Base-by-base conservation (phyloP, 2,888 invertebrate genomes). In the Podotricha telesiphe region DNA sequence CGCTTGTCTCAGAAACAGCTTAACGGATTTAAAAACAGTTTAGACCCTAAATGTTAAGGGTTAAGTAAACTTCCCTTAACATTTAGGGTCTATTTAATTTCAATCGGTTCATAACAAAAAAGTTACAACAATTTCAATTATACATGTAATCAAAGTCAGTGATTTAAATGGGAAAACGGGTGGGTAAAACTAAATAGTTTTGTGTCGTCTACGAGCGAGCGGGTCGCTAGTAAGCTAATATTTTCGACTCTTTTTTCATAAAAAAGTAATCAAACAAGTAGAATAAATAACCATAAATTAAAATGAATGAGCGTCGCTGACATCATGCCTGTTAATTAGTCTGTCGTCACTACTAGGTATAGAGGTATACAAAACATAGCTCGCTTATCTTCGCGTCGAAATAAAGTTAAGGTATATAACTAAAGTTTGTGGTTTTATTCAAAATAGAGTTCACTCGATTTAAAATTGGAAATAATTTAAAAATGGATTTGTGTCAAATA, bases 281-380 rank as follows among this genome's bases (percentile, higher is more conserved):
- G 37, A 48, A 64, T 56, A 53, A 65, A 72, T 63, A 53, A 72
- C 67, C 59, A 61, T 67, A 19, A 68, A 67, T 65, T 51, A 59
- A 40, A 68, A 68, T 53, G 48, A 37, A 53, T 66, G 59, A 67
- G 47, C 50, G 63, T 48, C 40, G 68, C 65, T 74, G 73, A 74
- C 73, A 71, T 74, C 74, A 74, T 63, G 56, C 10, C 42, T 48
- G 70, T 58, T 70, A 68, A 72, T 61, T 65, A 63, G 22, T 37
- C 45, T 59, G 19, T 19, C 67, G 58, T 67, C 67, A 68, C 37
- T n/a, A n/a, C 17, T 59, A 40, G n/a, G 3, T 28, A 28, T 6
- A n/a, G n/a, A n/a, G 58, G 37, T 37, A 42, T 47, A 58, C 22
- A 48, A 59, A 48, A 51, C 53, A 59, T 11, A 67, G 53, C 59